A percentile compares a stretch with the other conserved stretches of the same genome.
Evolutionary conservation across 2,888 invertebrate species (phyloP).

Genomic region (Drosophila robusta): DNA sequence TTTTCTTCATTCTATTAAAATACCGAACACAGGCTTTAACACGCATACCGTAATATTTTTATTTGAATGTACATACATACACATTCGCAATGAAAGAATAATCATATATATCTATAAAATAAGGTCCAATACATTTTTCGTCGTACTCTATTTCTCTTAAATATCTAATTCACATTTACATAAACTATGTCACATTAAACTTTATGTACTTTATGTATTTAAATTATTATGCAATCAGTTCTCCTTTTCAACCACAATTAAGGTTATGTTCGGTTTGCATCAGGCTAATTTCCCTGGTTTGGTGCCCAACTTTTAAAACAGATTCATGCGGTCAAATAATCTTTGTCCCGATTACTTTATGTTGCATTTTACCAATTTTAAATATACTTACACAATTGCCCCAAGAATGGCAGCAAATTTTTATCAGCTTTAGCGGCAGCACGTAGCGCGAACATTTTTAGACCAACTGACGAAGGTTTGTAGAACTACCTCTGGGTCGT

Average conservation of each 20-base stretch:
- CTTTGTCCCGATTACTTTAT: background rate
- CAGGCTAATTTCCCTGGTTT: background rate
- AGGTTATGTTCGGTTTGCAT: slow-evolving; percentile 57
- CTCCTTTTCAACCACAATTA: slow-evolving; percentile 12
- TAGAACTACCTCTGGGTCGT: slow-evolving; percentile 10
- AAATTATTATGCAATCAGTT: slow-evolving; percentile 53
- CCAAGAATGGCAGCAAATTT: slow-evolving; percentile 76
- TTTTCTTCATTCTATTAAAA: background rate
- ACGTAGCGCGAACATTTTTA: slow-evolving; percentile 78
- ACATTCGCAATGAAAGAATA: background rate
- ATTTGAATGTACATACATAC: background rate
- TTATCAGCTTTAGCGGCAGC: slow-evolving; percentile 80
- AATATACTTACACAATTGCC: slow-evolving; percentile 78
- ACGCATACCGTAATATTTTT: background rate
- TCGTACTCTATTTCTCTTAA: background rate
- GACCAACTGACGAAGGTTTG: slow-evolving; percentile 39
- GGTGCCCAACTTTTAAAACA: background rate
- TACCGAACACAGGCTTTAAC: background rate
- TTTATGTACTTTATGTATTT: background rate
- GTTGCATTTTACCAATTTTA: background rate
- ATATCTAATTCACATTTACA: background rate
- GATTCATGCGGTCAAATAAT: background rate
- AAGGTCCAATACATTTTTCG: too few relatives aligned
- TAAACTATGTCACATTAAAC: background rate
- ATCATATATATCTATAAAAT: background rate